Percentiles rank a stretch among this genome's conserved stretches.
Evolutionary conservation across 2,113 vertebrate species (phyloP).

Genomic region (Monarcha castaneiventris): DNA sequence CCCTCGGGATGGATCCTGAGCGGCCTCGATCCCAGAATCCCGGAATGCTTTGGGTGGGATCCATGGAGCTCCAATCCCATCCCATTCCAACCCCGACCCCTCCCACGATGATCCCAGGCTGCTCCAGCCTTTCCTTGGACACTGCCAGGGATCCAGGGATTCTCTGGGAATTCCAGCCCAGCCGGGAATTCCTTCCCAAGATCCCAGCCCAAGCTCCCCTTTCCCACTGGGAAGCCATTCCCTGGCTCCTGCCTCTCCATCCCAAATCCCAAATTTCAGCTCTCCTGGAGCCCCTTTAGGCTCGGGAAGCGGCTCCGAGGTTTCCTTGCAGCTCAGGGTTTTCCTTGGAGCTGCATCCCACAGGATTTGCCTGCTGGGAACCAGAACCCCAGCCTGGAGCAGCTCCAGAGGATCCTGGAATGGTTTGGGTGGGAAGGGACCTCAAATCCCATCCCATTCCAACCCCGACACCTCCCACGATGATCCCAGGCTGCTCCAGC

Average conservation of each 20-base stretch:
- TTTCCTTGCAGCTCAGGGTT: too few species aligned
- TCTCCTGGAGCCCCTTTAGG: background rate
- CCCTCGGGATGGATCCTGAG: too few species aligned
- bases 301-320: background rate
- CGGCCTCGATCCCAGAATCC: too few species aligned
- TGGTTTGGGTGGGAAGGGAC: background rate
- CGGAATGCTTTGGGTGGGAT: too few species aligned
- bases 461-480: fast-evolving
- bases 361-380: background rate
- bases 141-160: too few species aligned
- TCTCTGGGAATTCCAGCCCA: too few species aligned
- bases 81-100: too few species aligned
- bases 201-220: background rate
- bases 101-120: too few species aligned
- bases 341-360: background rate
- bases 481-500: background rate
- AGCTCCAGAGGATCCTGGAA: background rate
- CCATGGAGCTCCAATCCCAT: too few species aligned
- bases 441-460: background rate
- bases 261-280: background rate
- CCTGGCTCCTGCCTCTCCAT: fast-evolving
- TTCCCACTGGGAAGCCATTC: background rate
- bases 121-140: too few species aligned
- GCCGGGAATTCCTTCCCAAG: background rate
- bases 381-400: too few species aligned